Evolutionary conservation across 2,113 vertebrate genomes (phyloP).

Genomic region (Leucopternis melanops): DNA sequence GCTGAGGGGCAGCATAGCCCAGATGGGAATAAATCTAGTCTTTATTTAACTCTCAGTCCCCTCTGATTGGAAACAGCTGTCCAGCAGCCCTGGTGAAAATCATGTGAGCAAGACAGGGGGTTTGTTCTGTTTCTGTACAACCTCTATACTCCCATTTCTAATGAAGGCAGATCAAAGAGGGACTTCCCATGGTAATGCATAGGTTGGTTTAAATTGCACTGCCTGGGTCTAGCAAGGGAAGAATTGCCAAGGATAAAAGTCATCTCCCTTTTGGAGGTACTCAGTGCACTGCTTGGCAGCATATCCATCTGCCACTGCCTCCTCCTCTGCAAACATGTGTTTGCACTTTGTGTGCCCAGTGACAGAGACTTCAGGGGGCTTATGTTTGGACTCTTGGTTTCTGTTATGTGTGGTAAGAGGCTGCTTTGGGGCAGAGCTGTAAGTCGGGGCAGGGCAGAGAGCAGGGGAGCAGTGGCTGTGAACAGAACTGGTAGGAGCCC

Average conservation of each 20-base stretch:
- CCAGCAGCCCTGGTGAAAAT: background rate
- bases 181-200: background rate
- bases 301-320: background rate
- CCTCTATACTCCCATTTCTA: background rate
- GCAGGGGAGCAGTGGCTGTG: background rate
- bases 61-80: constrained; percentile 39
- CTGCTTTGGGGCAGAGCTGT: background rate
- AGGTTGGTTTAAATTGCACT: background rate
- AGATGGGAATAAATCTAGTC: constrained; percentile 25
- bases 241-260: background rate
- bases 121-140: background rate
- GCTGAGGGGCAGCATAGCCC: background rate
- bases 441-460: background rate
- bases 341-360: background rate
- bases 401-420: background rate
- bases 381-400: background rate
- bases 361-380: background rate
- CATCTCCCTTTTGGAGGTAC: background rate
- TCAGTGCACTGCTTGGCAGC: background rate
- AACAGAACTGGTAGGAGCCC: background rate
- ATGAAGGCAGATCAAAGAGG: constrained; percentile 21
- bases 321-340: background rate
- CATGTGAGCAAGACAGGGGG: background rate
- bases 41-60: constrained; percentile 21
- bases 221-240: background rate